Evolutionary conservation across 2,888 invertebrate genomes (phyloP).

Genomic region (Torymus aiolomorphi): DNA sequence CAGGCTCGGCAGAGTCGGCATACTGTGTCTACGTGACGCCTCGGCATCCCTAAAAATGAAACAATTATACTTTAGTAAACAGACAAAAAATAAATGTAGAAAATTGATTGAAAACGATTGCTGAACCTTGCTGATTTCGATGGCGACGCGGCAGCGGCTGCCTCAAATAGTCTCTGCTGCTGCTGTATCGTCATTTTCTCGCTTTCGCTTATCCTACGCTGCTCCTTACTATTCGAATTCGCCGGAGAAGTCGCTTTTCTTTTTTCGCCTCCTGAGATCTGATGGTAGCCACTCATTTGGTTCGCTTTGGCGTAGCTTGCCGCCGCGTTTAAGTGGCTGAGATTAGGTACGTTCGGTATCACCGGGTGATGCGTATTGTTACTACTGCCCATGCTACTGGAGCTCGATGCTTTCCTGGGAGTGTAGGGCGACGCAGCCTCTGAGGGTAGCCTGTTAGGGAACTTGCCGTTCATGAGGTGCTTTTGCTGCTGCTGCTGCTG

Average conservation of each 20-base stretch:
- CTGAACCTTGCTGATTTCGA: not conserved
- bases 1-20: slow-evolving; percentile 68
- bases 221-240: slow-evolving; percentile 52
- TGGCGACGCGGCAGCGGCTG: no score
- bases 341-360: slow-evolving; percentile 73
- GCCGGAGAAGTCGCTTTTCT: slow-evolving; percentile 65
- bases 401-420: slow-evolving; percentile 60
- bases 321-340: slow-evolving; percentile 69
- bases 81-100: no score
- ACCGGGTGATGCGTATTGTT: slow-evolving; percentile 64
- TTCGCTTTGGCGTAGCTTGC: slow-evolving; percentile 59
- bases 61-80: no score
- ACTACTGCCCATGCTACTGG: slow-evolving; percentile 16
- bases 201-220: slow-evolving; percentile 68
- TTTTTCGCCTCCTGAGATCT: slow-evolving; percentile 61
- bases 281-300: slow-evolving; percentile 61
- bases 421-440: slow-evolving; percentile 73
- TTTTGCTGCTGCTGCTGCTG: slow-evolving; percentile 77
- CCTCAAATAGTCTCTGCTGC: slow-evolving; percentile 30
- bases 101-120: slow-evolving; percentile 27
- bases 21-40: slow-evolving; percentile 64
- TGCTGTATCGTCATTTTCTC: slow-evolving; percentile 65
- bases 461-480: slow-evolving; percentile 79
- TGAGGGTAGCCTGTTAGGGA: slow-evolving; percentile 74
- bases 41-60: slow-evolving; percentile 40